Percentiles rank a stretch among this genome's conserved stretches.
phyloP scores from a whole-genome alignment of 2,888 invertebrate genomes.

The Escarpia spicata region DNA sequence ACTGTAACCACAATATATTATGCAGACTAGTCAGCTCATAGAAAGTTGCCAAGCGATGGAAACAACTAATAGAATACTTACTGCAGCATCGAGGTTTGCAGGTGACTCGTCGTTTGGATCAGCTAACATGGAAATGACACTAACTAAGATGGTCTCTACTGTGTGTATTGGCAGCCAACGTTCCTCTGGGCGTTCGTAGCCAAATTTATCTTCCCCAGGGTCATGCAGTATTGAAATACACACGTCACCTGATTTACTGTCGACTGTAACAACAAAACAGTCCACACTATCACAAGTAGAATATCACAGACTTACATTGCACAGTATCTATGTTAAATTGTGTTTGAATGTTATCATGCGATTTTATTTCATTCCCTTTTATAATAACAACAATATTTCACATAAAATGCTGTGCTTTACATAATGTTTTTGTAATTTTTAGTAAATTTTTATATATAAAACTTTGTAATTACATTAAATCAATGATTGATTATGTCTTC shows the following conservation, averaged over 20 bases:
- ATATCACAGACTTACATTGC: too few species aligned
- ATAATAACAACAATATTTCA: too few species aligned
- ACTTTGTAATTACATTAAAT: too few species aligned
- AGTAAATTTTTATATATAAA: too few species aligned
- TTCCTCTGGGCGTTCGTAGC: slow-evolving; percentile 97
- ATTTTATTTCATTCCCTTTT: too few species aligned
- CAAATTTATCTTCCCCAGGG: slow-evolving; percentile 98
- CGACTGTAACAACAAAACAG: slow-evolving; percentile 74
- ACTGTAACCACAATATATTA: too few species aligned
- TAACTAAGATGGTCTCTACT: slow-evolving; percentile 97
- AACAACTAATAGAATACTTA: slow-evolving; percentile 68
- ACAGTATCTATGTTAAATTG: too few species aligned
- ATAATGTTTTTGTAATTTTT: too few species aligned
- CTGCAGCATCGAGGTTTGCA: slow-evolving; percentile 98
- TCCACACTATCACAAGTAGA: neutral
- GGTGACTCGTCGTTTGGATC: slow-evolving; percentile 99
- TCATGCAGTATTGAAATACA: slow-evolving; percentile 99
- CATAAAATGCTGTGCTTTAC: too few species aligned
- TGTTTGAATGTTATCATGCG: too few species aligned
- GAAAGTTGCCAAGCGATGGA: neutral
- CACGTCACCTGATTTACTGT: slow-evolving; percentile 89
- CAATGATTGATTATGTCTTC: too few species aligned
- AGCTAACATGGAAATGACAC: slow-evolving; percentile 98
- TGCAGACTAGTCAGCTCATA: too few species aligned
- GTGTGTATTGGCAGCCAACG: slow-evolving; percentile 99